phyloP scores from a whole-genome alignment of 2,113 vertebrate species.

The Lynx canadensis region DNA sequence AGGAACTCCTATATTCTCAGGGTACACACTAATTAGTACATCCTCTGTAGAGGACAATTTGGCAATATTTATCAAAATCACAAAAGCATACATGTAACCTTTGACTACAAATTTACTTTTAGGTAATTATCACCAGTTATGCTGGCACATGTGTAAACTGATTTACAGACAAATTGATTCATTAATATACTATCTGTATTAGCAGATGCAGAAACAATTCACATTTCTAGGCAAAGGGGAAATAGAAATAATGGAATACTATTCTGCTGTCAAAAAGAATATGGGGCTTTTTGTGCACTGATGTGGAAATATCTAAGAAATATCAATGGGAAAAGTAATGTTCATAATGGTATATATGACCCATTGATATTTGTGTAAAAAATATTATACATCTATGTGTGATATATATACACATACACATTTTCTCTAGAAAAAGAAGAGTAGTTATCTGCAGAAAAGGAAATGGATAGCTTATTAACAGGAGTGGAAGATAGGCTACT shows the following conservation, averaged over 20 bases:
- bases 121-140: background rate
- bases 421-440: background rate
- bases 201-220: background rate
- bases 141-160: background rate
- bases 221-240: background rate
- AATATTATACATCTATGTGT: background rate
- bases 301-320: background rate
- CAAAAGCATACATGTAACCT: background rate
- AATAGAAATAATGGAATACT: background rate
- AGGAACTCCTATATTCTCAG: background rate
- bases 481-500: background rate
- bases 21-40: background rate
- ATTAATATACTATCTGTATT: background rate
- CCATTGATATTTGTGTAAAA: background rate
- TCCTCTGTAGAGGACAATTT: background rate
- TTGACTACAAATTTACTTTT: background rate
- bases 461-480: background rate
- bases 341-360: background rate
- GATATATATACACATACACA: background rate
- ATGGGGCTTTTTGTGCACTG: background rate
- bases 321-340: background rate
- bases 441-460: background rate
- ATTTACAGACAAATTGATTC: background rate
- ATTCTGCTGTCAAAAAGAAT: background rate
- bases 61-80: background rate